Conservation (phyloP, 2,797 vertebrate species). For the Menidia menidia region DNA sequence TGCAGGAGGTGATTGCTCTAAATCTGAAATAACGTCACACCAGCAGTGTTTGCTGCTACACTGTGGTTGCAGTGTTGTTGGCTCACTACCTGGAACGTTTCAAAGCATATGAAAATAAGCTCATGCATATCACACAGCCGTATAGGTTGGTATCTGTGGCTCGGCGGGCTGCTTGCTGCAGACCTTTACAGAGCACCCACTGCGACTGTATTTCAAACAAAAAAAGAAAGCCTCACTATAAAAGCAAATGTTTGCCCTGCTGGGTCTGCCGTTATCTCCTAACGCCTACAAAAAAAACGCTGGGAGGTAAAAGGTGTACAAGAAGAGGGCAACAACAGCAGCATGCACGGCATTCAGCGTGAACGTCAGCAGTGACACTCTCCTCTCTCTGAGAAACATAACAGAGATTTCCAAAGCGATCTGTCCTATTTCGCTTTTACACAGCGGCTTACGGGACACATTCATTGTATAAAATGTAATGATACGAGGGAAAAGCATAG, state of each 20-base stretch:
- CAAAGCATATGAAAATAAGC: conserved; percentile 71
- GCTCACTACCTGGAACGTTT: conserved; percentile 62
- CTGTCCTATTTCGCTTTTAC: conserved; percentile 41
- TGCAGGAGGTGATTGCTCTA: conserved; percentile 20
- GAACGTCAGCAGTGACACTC: conserved; percentile 11
- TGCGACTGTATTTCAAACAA: conserved; percentile 66
- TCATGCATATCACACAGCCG: conserved; percentile 67
- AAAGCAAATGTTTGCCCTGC: conserved; percentile 70
- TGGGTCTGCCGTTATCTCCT: conserved; percentile 56
- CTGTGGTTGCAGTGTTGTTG: conserved; percentile 44
- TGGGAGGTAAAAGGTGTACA: conserved; percentile 33
- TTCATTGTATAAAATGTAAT: conserved; percentile 29
- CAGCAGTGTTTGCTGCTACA: conserved; percentile 29
- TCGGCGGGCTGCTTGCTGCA: conserved; percentile 60
- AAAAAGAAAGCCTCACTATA: conserved; percentile 55
- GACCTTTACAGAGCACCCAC: conserved; percentile 57
- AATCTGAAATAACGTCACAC: conserved; percentile 49
- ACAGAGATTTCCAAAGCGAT: conserved; percentile 39
- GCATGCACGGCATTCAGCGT: conserved; percentile 26
- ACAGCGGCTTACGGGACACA: conserved; percentile 23
- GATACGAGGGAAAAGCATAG: conserved; percentile 20
- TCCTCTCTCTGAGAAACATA: conserved; percentile 18
- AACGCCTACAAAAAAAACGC: conserved; percentile 50
- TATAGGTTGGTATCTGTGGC: conserved; percentile 51
- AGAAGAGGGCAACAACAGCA: not conserved